Base-by-base conservation (phyloP, 1,140 invertebrate genomes). In the Saccostrea cuccullata region DNA sequence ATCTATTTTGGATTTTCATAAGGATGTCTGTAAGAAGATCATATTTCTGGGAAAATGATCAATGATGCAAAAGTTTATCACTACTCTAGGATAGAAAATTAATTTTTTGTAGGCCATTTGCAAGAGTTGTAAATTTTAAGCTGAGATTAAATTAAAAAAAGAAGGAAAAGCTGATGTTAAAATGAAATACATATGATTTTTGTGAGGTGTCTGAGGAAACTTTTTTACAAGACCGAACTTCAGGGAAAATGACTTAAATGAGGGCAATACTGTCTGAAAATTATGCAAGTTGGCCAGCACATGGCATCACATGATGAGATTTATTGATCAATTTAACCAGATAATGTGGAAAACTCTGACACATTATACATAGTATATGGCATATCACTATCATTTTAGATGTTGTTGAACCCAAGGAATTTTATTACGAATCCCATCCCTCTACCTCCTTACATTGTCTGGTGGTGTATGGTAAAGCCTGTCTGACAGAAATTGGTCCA, bases 301-400 rank as follows among this genome's bases (percentile, higher is more conserved):
- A 77, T 15, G 15, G 70, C 26, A 77, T 77, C 70, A 77, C 70
- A 30, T 77, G 70, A 77, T 77, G 70, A 77, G 60, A 23, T 67
- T 67, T 67, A 67, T 67, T 67, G 60, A 67, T 67, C 60, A 67
- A 30, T 15, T 77, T 77, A 73, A 77, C 70, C 26, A 77, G 70
- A 77, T 77, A 77, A 77, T 73, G 70, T 36, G 26, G 26, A 73
- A 30, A 73, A 13, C 26, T 77, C 9, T 77, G 26, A 67, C 17
- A 67, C 60, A 67, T 67, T 67, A 67, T 67, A 67, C 20, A 77
- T 36, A 77, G 26, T 30, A 77, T 30, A 77, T 77, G 70, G 70
- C 26, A 77, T 77, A 77, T 77, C 26, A 77, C 70, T 36, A 77
- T 77, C 26, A 77, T 77, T 77, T 26, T 36, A 17, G 12, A 36